These are phyloP conservation scores for Lynx canadensis DNA, from an alignment of 2,113 vertebrate genomes.

Conservation along the genomic window DNA sequence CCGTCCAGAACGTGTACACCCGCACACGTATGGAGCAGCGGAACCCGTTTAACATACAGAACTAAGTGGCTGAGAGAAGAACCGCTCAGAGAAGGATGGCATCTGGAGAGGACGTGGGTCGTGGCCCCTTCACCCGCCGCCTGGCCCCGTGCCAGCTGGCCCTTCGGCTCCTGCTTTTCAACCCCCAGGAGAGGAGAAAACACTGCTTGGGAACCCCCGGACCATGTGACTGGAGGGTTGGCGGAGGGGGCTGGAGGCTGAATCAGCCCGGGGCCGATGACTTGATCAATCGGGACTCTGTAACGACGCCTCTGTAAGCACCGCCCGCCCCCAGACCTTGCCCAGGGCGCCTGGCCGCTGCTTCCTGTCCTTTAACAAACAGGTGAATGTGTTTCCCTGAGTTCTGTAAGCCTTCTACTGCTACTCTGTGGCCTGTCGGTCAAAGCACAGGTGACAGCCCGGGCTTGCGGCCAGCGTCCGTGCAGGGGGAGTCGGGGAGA, in stretches of 20 bases:
- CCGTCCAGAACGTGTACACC: neutral
- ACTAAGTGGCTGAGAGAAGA: neutral
- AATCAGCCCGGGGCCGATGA: too few relatives aligned
- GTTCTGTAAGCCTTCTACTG: neutral
- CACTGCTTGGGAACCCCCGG: neutral
- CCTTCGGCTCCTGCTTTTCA: neutral
- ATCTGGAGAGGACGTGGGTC: neutral
- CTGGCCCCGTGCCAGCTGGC: neutral
- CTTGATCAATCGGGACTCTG: too few relatives aligned
- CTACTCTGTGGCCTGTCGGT: neutral
- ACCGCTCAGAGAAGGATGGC: neutral
- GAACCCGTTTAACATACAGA: neutral
- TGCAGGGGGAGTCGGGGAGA: too few relatives aligned
- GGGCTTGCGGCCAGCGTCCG: neutral
- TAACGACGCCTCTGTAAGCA: accelerated
- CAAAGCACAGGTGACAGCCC: neutral
- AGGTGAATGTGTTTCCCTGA: too few relatives aligned
- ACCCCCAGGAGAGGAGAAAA: neutral
- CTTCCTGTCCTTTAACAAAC: too few relatives aligned
- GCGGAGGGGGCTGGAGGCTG: too few relatives aligned
- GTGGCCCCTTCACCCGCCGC: neutral
- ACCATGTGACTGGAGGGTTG: too few relatives aligned
- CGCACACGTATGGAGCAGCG: neutral
- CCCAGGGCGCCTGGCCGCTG: too few relatives aligned
- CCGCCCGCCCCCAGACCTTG: too few relatives aligned